These are phyloP conservation scores for Sinocyclocheilus maitianheensis DNA, from an alignment of 2,113 vertebrate species.

Conservation along the genomic window DNA sequence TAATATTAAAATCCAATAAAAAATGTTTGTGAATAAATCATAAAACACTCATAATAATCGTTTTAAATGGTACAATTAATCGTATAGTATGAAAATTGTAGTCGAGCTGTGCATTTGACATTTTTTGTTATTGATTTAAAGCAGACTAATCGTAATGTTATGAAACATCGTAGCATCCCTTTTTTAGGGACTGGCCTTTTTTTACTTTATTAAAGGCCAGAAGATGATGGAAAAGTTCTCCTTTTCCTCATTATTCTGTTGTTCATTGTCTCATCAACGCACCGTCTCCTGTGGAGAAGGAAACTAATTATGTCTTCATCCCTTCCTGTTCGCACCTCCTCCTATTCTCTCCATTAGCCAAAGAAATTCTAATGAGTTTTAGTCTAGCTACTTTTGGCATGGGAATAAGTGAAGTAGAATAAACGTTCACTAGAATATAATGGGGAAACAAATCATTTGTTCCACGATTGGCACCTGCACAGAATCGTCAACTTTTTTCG, in stretches of 20 bases:
- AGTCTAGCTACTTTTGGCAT: conserved; percentile 66
- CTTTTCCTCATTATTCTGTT: conserved; percentile 59
- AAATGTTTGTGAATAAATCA: background rate
- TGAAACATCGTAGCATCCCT: background rate
- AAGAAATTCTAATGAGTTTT: conserved; percentile 75
- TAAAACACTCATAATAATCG: background rate
- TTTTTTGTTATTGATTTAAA: background rate
- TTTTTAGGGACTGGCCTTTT: conserved; percentile 53
- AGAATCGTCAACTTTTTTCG: conserved; percentile 57
- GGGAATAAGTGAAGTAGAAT: conserved; percentile 23
- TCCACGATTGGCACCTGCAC: conserved; percentile 55
- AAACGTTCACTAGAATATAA: conserved; percentile 16
- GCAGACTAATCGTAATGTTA: background rate
- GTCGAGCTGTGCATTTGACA: background rate
- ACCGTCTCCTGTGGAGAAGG: conserved; percentile 75
- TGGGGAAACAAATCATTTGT: background rate
- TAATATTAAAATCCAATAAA: background rate
- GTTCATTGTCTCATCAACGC: conserved; percentile 76
- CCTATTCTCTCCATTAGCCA: conserved; percentile 73
- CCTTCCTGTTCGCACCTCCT: conserved; percentile 66
- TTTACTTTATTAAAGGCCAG: conserved; percentile 62
- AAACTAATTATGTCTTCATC: conserved; percentile 79
- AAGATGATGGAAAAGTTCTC: conserved; percentile 68
- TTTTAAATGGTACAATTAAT: background rate
- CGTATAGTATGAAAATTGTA: background rate